These are phyloP conservation scores for Oceanodroma leucorhoa DNA, from an alignment of 2,797 vertebrate genomes.

Conservation along the genomic window DNA sequence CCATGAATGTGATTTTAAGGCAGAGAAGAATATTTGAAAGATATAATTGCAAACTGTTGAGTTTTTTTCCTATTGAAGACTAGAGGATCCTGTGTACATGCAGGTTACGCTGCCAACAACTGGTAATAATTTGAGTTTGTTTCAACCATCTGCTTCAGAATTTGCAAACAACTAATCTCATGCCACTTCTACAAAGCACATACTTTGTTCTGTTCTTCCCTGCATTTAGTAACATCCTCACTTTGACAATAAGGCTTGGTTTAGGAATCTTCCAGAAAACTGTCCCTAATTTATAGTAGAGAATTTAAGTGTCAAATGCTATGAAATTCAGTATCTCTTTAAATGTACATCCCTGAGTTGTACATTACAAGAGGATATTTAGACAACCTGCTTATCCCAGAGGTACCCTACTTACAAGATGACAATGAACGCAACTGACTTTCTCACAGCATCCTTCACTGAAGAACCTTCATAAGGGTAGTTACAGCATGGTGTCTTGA, in stretches of 20 bases:
- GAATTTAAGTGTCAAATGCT: neutral
- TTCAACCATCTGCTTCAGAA: neutral
- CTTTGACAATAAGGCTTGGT: neutral
- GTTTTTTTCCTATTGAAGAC: neutral
- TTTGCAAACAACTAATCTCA: neutral
- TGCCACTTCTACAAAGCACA: neutral
- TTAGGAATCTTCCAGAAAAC: neutral
- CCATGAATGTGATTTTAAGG: neutral
- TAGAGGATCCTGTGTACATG: neutral
- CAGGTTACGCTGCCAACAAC: neutral
- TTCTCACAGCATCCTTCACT: neutral
- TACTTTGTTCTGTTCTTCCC: neutral
- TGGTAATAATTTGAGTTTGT: neutral
- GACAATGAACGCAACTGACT: neutral
- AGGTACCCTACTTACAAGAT: neutral
- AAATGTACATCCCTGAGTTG: neutral
- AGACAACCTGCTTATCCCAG: neutral
- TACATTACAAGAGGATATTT: neutral
- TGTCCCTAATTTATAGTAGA: neutral
- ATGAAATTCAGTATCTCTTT: neutral
- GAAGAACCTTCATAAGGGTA: neutral
- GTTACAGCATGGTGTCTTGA: rapidly evolving
- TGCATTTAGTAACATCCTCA: neutral
- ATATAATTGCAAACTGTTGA: rapidly evolving
- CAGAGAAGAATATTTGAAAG: neutral